phyloP scores from a whole-genome alignment of 2,113 vertebrate species.

The Sphyrna mokarran region DNA sequence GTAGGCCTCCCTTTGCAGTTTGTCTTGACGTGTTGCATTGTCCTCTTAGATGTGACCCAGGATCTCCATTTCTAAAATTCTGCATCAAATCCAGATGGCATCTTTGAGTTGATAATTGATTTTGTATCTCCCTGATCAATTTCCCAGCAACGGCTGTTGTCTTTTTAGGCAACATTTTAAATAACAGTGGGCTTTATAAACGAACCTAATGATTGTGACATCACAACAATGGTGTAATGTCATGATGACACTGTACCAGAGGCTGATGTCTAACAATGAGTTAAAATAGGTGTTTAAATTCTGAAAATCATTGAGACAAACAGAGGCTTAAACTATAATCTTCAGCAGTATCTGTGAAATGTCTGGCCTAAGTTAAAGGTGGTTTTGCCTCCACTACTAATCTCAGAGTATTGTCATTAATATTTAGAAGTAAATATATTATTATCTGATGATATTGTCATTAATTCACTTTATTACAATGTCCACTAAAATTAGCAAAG shows the following conservation, averaged over 20 bases:
- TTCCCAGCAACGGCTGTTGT: neutral
- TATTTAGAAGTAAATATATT: neutral
- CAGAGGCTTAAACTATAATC: neutral
- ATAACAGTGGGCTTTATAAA: neutral
- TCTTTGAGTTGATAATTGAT: neutral
- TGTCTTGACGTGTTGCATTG: neutral
- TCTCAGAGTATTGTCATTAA: neutral
- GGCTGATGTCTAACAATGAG: neutral
- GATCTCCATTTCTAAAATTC: neutral
- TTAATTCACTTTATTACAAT: neutral
- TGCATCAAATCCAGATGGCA: neutral
- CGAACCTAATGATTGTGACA: slow-evolving; percentile 9
- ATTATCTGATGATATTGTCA: neutral
- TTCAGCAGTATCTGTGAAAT: neutral
- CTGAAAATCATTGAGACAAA: neutral
- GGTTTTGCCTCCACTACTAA: neutral
- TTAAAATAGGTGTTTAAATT: neutral
- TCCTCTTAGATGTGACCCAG: neutral
- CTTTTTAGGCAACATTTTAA: neutral
- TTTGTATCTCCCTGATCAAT: neutral
- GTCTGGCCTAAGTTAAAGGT: neutral
- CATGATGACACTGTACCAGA: neutral
- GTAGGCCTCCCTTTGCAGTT: too few species aligned
- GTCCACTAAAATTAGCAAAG: neutral
- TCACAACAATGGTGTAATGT: neutral